These are phyloP conservation scores for Ruditapes philippinarum DNA, from an alignment of 1,140 invertebrate species.

Conservation along the genomic window DNA sequence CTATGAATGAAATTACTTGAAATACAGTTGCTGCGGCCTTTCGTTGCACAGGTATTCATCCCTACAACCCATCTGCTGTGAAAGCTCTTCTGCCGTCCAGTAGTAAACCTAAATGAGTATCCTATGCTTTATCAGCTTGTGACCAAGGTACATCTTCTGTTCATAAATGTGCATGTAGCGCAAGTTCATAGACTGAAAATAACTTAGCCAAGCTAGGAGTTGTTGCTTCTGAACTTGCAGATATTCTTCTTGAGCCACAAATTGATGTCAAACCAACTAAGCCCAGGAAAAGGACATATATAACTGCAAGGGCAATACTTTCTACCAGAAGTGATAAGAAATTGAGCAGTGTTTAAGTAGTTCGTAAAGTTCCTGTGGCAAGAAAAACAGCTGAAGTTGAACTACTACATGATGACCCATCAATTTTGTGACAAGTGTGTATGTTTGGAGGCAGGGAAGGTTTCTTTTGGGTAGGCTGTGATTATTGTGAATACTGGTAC, in stretches of 20 bases:
- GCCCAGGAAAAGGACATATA: background rate
- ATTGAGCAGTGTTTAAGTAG: too few species aligned
- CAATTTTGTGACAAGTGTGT: background rate
- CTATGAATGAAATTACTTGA: background rate
- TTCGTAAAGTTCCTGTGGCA: background rate
- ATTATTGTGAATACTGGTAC: conserved; percentile 6
- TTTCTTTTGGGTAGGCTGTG: too few species aligned
- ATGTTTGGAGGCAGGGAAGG: too few species aligned
- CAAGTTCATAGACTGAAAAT: background rate
- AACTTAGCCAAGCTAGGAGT: background rate
- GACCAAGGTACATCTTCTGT: background rate
- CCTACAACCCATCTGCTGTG: background rate
- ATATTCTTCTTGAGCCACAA: background rate
- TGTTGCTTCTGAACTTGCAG: background rate
- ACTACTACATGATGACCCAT: background rate
- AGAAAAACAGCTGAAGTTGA: background rate
- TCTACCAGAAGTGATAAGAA: background rate
- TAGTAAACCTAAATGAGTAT: too few species aligned
- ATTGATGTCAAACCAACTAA: background rate
- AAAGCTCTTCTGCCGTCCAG: background rate
- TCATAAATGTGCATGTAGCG: too few species aligned
- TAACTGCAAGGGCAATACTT: background rate
- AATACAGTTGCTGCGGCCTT: background rate
- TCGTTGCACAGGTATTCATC: background rate
- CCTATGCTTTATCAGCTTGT: background rate